Evolutionary conservation across 2,888 invertebrate genomes (phyloP), one percentile per base, ranked within the genome.

Genomic region (Diloba caeruleocephala): DNA sequence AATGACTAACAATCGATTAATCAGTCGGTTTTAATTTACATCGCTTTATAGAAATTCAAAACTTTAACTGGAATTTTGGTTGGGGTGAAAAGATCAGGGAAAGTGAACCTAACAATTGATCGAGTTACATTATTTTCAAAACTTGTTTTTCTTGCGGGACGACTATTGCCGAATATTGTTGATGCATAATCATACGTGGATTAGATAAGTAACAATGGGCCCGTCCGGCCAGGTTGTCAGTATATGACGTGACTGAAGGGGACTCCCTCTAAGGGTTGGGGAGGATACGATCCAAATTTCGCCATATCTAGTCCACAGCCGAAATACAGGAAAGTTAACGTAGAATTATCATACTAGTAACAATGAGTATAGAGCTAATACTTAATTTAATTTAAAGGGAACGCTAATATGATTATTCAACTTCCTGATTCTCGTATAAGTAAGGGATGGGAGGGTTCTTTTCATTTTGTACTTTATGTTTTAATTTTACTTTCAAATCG

Each of bases 181-280:
- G 78, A 74, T 86, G 87, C 85, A 89, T 88, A 88, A 89, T 89
- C 85, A 84, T 84, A 82, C 79, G 77, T 85, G 86, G 84, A 87
- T 87, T 86, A 88, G 83, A 84, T 75, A 56, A 64, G 57, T 70
- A 77, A 90, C 88, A 89, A 90, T 86, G 67, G 78, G 68, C 59
- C 71, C 70, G 76, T 78, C 73, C 75, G 79, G 77, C 78, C 74
- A 80, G 82, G 81, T 82, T 82, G 88, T 87, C 87, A 88, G 76
- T 71, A 79, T 79, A 76, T 88, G 88, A 89, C 88, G 82, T 81
- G 66, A 75, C 53, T 71, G 73, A 82, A 88, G 87, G 88, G 89
- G 86, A 79, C 76, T 71, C 78, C 72, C 75, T 78, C 68, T 55
- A 71, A 63, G 65, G 55, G 71, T 75, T 76, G 66, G 84, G 84